Evolutionary conservation across 2,888 invertebrate genomes (phyloP), one percentile per base, ranked within the genome.

Genomic region (Pemphredon lugubris): DNA sequence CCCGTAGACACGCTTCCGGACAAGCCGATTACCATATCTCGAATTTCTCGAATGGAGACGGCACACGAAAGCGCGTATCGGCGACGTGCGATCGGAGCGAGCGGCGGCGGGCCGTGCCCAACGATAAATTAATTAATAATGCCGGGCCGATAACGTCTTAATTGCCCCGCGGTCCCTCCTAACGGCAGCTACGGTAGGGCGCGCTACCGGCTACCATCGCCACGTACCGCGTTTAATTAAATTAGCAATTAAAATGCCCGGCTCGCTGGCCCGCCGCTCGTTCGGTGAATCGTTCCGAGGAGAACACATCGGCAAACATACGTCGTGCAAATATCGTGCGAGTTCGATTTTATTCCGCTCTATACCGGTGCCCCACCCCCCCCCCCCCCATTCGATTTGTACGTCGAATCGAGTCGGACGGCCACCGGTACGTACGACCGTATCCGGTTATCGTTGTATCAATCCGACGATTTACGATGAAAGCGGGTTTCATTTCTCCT

Each of bases 221-320:
- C 34, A n/a, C 3, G 11, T 34, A 34, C 64, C 67, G 74, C 79
- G 81, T 86, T 88, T 88, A 88, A 87, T 88, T 87, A 86, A 88
- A 88, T 88, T 86, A 86, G 87, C 87, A 87, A 88, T 88, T 88
- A 87, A 88, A 88, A 88, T 88, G 79, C 83, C n/a, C 80, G 84
- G 68, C 74, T 47, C 44, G 59, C 58, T 73, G 75, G n/a, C 71
- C 59, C 76, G 77, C 71, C 44, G 50, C 42, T 61, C 51, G 20
- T 34, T 34, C 64, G 44, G 18, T 32, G 45, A 66, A 65, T 67
- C 65, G 66, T 54, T 77, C 57, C 57, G 58, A 11, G 13, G 16
- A 51, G 48, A 34, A 47, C 39, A 47, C 64, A 70, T 53, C 58
- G 39, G 30, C 63, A 32, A 48, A 68, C 70, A 51, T 58, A 55